Base-by-base conservation (phyloP, 2,113 vertebrate genomes). In the Coracopsis vasa region DNA sequence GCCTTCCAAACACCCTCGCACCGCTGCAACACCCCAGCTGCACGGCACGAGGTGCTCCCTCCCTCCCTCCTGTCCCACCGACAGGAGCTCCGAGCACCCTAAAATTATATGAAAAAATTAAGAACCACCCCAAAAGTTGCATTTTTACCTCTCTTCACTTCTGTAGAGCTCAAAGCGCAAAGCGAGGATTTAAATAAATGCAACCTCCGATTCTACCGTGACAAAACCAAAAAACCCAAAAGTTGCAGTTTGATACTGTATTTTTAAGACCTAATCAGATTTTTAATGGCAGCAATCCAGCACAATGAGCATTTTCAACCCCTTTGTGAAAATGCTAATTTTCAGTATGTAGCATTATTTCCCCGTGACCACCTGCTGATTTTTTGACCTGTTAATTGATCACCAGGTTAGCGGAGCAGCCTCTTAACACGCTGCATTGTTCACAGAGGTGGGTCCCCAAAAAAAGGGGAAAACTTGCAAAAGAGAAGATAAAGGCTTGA, bases 351-450 rank as follows among this genome's bases (percentile, higher is more conserved):
- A 87, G 86, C 27, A 75, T 74, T 86, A 95, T 89, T 72, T 88
- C 71, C 73, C 78, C 23, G 70, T 58, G 94, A 95, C 97, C 98
- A 98, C 97, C 98, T 98, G 97, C 97, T 89, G 97, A 96, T 97
- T 97, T 98, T 97, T 97, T 97, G 97, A 98, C 98, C 98, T 98
- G 98, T 98, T 98, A 99, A 99, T 99, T 98, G 98, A 97, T 97
- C 94, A 96, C 96, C 96, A 94, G 92, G 98, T 97, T 97, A 93
- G 86, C 53, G 80, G 82, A 80, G 83, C 90, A 86, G 95, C 62
- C 96, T 94, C 86, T 92, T 80, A 91, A 95, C 94, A 50, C 88
- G 86, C 73, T 5, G 71, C 87, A 94, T 97, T 98, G 97, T 97
- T 97, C 97, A 82, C 88, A 86, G 91, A 97, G 95, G 92, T 41